phyloP scores from a whole-genome alignment of 2,113 vertebrate species.

The Prochilodus magdalenae region DNA sequence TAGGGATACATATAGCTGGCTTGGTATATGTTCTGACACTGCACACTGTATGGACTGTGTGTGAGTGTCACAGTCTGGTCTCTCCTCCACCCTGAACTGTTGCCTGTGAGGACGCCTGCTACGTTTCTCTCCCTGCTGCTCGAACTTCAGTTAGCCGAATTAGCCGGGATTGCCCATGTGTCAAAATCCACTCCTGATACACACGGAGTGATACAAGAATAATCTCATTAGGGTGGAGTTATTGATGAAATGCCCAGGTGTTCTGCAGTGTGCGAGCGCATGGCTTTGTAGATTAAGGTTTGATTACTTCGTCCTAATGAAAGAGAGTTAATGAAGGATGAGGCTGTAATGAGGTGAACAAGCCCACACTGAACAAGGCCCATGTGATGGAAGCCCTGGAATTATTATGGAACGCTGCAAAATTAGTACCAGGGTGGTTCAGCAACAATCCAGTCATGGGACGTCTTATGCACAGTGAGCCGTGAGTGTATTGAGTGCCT shows the following conservation, averaged over 20 bases:
- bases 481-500: too few relatives aligned
- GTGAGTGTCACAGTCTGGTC: too few relatives aligned
- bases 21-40: too few relatives aligned
- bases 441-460: neutral
- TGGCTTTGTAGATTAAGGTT: neutral
- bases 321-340: conserved; percentile 10
- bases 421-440: neutral
- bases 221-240: neutral
- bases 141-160: neutral
- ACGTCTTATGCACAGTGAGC: too few relatives aligned
- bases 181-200: neutral
- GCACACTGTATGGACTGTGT: too few relatives aligned
- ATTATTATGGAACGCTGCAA: neutral
- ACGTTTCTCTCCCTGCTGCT: neutral
- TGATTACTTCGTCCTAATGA: conserved; percentile 23
- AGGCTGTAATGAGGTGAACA: neutral
- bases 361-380: neutral
- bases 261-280: neutral
- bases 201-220: neutral
- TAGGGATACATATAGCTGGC: too few relatives aligned
- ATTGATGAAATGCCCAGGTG: neutral
- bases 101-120: neutral
- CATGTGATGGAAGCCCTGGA: neutral
- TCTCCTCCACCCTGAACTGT: too few relatives aligned
- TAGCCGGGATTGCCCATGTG: conserved; percentile 1